phyloP scores from a whole-genome alignment of 1,140 invertebrate genomes.

The Drosophila ironensis region DNA sequence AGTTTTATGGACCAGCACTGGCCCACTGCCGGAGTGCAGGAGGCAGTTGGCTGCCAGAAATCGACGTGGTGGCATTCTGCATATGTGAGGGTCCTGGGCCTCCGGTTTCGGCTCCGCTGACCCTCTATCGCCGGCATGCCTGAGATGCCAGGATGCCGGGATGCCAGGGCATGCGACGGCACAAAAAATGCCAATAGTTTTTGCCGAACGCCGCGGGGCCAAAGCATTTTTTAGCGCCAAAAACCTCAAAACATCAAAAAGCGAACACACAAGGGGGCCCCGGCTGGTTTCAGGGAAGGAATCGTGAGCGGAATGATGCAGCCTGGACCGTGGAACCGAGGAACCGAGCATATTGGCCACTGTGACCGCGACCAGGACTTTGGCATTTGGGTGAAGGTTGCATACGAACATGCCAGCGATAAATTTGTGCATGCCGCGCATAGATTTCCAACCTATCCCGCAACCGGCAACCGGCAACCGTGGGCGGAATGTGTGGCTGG shows the following conservation, averaged over 20 bases:
- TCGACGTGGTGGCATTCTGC: conserved; percentile 30
- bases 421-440: conserved; percentile 77
- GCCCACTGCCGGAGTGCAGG: background rate
- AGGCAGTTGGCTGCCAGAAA: background rate
- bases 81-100: conserved; percentile 34
- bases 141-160: conserved; percentile 28
- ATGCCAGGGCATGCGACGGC: conserved; percentile 42
- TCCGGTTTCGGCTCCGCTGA: background rate
- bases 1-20: background rate
- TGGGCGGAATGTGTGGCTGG: conserved; percentile 53
- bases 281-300: background rate
- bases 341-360: conserved; percentile 63
- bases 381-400: conserved; percentile 78
- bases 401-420: conserved; percentile 67
- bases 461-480: conserved; percentile 27
- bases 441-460: conserved; percentile 61
- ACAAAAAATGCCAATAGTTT: conserved; percentile 70
- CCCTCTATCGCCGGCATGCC: conserved; percentile 50
- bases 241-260: conserved; percentile 79
- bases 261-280: conserved; percentile 38
- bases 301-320: conserved; percentile 34
- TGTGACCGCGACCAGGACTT: conserved; percentile 44
- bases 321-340: too few species aligned
- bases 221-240: conserved; percentile 72
- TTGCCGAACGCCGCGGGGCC: conserved; percentile 50